Evolutionary conservation across 2,797 vertebrate genomes (phyloP).

Genomic region (Jordanella pulchra): DNA sequence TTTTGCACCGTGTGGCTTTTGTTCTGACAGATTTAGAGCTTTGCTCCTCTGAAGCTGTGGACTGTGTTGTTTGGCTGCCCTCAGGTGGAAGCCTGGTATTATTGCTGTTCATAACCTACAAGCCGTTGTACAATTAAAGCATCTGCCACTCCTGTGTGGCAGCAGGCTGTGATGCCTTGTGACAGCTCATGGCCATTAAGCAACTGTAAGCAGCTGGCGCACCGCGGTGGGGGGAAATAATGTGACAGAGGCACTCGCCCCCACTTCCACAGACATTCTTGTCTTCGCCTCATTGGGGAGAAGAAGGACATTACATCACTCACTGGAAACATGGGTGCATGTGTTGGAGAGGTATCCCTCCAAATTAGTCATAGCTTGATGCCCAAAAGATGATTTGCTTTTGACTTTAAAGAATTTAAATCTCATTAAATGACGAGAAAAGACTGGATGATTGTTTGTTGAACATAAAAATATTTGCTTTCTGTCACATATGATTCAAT

Average conservation of each 20-base stretch:
- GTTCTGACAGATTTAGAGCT: slow-evolving; percentile 27
- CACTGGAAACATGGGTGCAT: slow-evolving; percentile 50
- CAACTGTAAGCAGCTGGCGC: slow-evolving; percentile 84
- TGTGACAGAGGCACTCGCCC: slow-evolving; percentile 75
- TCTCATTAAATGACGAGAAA: slow-evolving; percentile 24
- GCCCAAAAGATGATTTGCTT: slow-evolving; percentile 49
- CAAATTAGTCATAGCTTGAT: slow-evolving; percentile 61
- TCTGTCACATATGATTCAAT: background rate
- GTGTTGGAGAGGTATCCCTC: slow-evolving; percentile 38
- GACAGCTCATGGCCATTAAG: slow-evolving; percentile 84
- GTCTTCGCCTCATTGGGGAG: slow-evolving; percentile 77
- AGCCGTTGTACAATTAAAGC: slow-evolving; percentile 81
- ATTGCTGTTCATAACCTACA: slow-evolving; percentile 76
- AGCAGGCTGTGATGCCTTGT: slow-evolving; percentile 78
- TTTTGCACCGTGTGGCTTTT: slow-evolving; percentile 10
- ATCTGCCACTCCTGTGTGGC: slow-evolving; percentile 77
- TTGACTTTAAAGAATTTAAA: slow-evolving; percentile 20
- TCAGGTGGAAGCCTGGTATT: slow-evolving; percentile 74
- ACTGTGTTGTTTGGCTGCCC: slow-evolving; percentile 74
- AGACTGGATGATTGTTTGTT: background rate
- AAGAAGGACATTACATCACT: slow-evolving; percentile 75
- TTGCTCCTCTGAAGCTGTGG: slow-evolving; percentile 25
- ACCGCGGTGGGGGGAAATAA: slow-evolving; percentile 77
- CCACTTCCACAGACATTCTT: slow-evolving; percentile 68
- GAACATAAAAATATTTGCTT: background rate